Evolutionary conservation across 1,140 invertebrate genomes (phyloP).

Genomic region (Lutraria rhynchaena): DNA sequence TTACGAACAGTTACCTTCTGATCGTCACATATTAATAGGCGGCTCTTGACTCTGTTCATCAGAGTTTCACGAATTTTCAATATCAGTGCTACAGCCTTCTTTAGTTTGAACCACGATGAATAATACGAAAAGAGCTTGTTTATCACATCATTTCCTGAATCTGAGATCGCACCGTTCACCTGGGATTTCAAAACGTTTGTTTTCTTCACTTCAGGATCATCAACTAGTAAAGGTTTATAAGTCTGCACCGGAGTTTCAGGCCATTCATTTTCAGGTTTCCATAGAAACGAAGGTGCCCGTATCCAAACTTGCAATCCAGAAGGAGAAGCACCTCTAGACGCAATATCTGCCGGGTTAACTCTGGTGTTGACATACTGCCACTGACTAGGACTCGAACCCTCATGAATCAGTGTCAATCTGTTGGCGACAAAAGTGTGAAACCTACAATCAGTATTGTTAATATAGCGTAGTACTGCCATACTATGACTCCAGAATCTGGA

Average conservation of each 20-base stretch:
- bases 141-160: too few relatives aligned
- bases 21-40: too few relatives aligned
- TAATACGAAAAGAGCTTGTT: too few relatives aligned
- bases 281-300: slow-evolving; percentile 6
- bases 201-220: slow-evolving; percentile 13
- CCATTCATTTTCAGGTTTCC: slow-evolving; percentile 16
- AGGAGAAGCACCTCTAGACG: slow-evolving; percentile 1
- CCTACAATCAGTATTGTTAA: slow-evolving; percentile 39
- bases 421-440: slow-evolving; percentile 60
- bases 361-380: slow-evolving; percentile 41
- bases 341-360: slow-evolving; percentile 57
- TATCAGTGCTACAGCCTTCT: too few relatives aligned
- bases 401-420: slow-evolving; percentile 28
- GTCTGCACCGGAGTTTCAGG: too few relatives aligned
- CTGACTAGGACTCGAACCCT: slow-evolving; percentile 18
- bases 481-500: slow-evolving; percentile 57
- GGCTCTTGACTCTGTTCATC: too few relatives aligned
- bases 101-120: too few relatives aligned
- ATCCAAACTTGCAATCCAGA: slow-evolving; percentile 3
- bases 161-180: too few relatives aligned
- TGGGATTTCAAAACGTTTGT: background rate
- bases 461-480: slow-evolving; percentile 53
- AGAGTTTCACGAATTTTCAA: too few relatives aligned
- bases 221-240: background rate
- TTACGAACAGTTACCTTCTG: too few relatives aligned